These are phyloP conservation scores for Orcinus orca DNA, from an alignment of 2,113 vertebrate genomes.

Conservation along the genomic window DNA sequence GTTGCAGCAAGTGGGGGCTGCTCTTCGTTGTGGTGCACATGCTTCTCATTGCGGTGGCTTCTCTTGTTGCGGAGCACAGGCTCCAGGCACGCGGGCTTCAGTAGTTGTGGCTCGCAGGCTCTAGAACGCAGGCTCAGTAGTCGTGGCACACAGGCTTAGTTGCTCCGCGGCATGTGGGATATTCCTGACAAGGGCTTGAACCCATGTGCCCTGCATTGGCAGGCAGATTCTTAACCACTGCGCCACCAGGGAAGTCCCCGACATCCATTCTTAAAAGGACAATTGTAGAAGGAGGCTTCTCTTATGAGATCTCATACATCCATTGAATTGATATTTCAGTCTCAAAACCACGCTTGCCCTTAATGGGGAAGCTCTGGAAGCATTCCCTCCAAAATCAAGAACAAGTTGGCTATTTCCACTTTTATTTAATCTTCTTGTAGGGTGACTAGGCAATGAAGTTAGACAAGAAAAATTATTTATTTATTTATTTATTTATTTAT, in stretches of 20 bases:
- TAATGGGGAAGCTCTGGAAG: neutral
- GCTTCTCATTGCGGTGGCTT: too few relatives aligned
- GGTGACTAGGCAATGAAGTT: neutral
- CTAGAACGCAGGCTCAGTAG: too few relatives aligned
- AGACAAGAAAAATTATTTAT: neutral
- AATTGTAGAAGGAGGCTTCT: neutral
- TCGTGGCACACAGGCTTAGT: too few relatives aligned
- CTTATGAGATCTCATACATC: neutral
- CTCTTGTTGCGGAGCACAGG: too few relatives aligned
- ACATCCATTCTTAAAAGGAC: neutral
- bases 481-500: too few relatives aligned
- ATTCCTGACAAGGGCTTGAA: too few relatives aligned
- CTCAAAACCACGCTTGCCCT: neutral
- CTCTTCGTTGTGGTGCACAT: fast-evolving
- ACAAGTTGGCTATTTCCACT: neutral
- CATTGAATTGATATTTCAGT: neutral
- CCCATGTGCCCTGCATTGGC: too few relatives aligned
- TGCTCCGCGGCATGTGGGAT: too few relatives aligned
- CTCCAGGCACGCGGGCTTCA: too few relatives aligned
- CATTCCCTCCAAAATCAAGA: neutral
- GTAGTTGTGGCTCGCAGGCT: too few relatives aligned
- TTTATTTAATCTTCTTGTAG: neutral
- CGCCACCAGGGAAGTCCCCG: neutral
- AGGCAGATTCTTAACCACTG: too few relatives aligned
- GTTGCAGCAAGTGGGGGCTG: too few relatives aligned